These are phyloP conservation scores for Ciona savignyi DNA, from an alignment of 23 tunicate species.

Conservation along the genomic window DNA sequence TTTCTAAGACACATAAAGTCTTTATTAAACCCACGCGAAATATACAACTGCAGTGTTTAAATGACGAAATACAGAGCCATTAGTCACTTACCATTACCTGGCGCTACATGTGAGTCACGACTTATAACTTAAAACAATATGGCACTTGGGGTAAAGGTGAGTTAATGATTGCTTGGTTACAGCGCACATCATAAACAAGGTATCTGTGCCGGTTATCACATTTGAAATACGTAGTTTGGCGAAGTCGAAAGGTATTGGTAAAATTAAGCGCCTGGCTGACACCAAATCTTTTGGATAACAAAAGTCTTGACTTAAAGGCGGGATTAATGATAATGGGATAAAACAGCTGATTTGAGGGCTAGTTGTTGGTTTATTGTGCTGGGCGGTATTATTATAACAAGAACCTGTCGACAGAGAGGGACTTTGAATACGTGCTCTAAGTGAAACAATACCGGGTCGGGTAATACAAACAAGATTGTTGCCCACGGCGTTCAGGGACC, in stretches of 20 bases:
- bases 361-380: neutral
- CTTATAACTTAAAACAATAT: neutral
- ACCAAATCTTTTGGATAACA: neutral
- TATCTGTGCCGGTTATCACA: neutral
- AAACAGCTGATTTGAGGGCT: neutral
- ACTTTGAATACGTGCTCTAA: neutral
- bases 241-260: neutral
- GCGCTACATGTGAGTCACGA: neutral
- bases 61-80: too few species aligned
- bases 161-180: too few species aligned
- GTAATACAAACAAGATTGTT: neutral
- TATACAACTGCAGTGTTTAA: too few species aligned
- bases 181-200: neutral
- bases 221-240: neutral
- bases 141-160: neutral
- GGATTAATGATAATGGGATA: neutral
- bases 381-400: slow-evolving; percentile 1
- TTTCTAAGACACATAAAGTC: too few species aligned
- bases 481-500: neutral
- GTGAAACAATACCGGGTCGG: neutral
- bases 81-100: neutral
- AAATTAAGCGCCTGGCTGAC: neutral
- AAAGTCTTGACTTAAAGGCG: neutral
- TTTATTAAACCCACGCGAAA: too few species aligned
- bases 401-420: neutral